Evolutionary conservation across 2,113 vertebrate species (phyloP).

Genomic region (Notarius lentiginosus): DNA sequence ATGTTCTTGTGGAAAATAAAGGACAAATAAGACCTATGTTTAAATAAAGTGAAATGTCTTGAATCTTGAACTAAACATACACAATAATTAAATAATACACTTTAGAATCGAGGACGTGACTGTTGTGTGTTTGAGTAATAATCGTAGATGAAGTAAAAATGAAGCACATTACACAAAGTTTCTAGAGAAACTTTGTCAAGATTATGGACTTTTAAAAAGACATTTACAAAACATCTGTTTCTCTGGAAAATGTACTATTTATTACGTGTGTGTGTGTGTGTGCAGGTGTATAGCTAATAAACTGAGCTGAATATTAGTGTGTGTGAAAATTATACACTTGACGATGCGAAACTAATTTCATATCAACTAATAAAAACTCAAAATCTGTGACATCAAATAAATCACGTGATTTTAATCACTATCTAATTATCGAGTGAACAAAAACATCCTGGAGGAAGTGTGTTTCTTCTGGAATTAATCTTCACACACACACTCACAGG

Average conservation of each 20-base stretch:
- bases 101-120: neutral
- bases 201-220: neutral
- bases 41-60: neutral
- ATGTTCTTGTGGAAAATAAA: neutral
- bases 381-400: neutral
- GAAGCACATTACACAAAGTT: neutral
- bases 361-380: neutral
- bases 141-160: neutral
- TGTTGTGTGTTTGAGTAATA: neutral
- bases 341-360: neutral
- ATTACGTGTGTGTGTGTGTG: neutral
- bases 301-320: neutral
- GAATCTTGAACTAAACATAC: neutral
- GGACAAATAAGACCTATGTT: neutral
- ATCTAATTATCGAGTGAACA: neutral
- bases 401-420: neutral
- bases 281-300: neutral
- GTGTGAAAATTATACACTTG: neutral
- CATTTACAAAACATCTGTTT: neutral
- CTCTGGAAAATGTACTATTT: neutral
- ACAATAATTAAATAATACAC: neutral
- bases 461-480: neutral
- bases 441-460: conserved; percentile 16
- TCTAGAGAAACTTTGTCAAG: neutral
- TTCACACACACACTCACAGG: conserved; percentile 1